Evolutionary conservation across 2,888 invertebrate species (phyloP).

Genomic region (Drosophila neotestacea): DNA sequence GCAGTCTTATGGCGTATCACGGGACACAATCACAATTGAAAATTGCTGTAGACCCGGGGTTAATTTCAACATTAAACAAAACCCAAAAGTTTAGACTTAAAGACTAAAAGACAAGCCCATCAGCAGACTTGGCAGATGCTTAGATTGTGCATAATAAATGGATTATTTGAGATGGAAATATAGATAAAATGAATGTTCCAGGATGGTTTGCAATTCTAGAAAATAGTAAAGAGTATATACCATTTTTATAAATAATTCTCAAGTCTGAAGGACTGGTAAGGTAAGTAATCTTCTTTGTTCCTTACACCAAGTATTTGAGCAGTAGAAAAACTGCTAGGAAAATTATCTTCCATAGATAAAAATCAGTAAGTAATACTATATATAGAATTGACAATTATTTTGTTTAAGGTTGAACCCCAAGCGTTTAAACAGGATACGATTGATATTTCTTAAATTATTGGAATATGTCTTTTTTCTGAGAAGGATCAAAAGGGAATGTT

Average conservation of each 20-base stretch:
- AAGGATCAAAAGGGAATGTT: too few relatives aligned
- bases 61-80: conserved; percentile 75
- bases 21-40: conserved; percentile 46
- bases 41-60: conserved; percentile 61
- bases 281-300: not conserved
- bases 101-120: conserved; percentile 59
- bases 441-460: too few relatives aligned
- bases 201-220: not conserved
- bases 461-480: too few relatives aligned
- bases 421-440: too few relatives aligned
- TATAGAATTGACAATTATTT: too few relatives aligned
- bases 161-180: conserved; percentile 11
- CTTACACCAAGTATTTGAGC: too few relatives aligned
- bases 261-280: not conserved
- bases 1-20: conserved; percentile 59
- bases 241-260: not conserved
- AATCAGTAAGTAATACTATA: too few relatives aligned
- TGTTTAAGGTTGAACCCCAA: too few relatives aligned
- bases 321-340: too few relatives aligned
- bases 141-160: conserved; percentile 44
- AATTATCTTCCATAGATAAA: too few relatives aligned
- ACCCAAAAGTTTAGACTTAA: conserved; percentile 39
- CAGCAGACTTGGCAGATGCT: conserved; percentile 20
- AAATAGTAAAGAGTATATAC: not conserved
- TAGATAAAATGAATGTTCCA: conserved; percentile 3